Evolutionary conservation across 2,113 vertebrate genomes (phyloP).

Genomic region (Brienomyrus longianalis): DNA sequence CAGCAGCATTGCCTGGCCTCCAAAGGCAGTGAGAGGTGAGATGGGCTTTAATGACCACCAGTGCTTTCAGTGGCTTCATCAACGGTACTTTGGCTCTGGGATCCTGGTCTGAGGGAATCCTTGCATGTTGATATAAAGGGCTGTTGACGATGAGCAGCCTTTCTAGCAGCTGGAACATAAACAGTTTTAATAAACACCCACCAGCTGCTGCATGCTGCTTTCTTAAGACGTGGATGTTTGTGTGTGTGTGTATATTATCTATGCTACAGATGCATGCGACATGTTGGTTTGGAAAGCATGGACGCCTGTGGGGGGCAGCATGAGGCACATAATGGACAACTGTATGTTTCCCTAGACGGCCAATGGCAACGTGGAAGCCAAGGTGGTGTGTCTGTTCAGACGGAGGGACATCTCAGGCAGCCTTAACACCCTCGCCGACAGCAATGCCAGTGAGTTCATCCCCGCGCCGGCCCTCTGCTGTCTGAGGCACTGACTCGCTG

Average conservation of each 20-base stretch:
- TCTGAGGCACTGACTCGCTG: no score
- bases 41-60: not conserved
- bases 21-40: not conserved
- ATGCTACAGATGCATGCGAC: not conserved
- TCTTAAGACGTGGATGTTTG: not conserved
- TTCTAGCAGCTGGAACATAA: not conserved
- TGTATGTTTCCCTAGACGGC: constrained; percentile 64
- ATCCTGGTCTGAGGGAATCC: not conserved
- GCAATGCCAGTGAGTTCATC: constrained; percentile 77
- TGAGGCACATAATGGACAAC: not conserved
- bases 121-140: not conserved
- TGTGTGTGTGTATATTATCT: not conserved
- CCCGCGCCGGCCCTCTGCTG: not conserved
- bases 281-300: not conserved
- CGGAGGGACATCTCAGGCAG: constrained; percentile 85
- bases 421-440: constrained; percentile 85
- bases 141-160: not conserved
- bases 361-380: constrained; percentile 88
- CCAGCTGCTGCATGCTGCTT: not conserved
- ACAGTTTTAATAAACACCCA: not conserved
- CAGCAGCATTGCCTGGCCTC: constrained; percentile 2
- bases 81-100: not conserved
- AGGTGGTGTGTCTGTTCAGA: constrained; percentile 85
- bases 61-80: not conserved
- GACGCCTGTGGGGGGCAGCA: no score